Conservation (phyloP, 2,888 invertebrate species). For the Troides helena region DNA sequence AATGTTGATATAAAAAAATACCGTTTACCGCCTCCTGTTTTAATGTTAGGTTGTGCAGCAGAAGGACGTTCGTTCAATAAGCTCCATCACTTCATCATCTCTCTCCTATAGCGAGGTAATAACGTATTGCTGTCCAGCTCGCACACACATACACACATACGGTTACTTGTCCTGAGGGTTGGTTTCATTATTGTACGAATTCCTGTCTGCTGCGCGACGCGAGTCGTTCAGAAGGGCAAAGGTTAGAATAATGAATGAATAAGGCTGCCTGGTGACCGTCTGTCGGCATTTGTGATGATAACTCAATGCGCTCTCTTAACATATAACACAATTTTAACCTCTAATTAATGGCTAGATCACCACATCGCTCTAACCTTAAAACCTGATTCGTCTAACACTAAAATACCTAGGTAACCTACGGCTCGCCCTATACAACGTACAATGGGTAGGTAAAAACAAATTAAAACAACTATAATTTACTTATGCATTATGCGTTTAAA, state of each 20-base stretch:
- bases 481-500: slow-evolving; percentile 77
- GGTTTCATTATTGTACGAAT: too few species aligned
- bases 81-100: too few species aligned
- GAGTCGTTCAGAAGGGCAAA: not conserved
- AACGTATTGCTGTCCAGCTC: too few species aligned
- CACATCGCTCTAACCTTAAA: slow-evolving; percentile 44
- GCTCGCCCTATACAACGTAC: slow-evolving; percentile 47
- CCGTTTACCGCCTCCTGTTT: too few species aligned
- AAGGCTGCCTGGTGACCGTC: slow-evolving; percentile 7
- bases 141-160: too few species aligned
- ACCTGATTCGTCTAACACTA: slow-evolving; percentile 58
- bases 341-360: slow-evolving; percentile 61
- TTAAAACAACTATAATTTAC: slow-evolving; percentile 79
- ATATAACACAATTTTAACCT: slow-evolving; percentile 57
- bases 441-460: slow-evolving; percentile 59
- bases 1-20: too few species aligned
- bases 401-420: slow-evolving; percentile 52
- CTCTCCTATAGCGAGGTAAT: too few species aligned
- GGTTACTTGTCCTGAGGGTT: too few species aligned
- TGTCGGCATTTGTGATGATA: slow-evolving; percentile 31
- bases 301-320: slow-evolving; percentile 47
- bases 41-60: too few species aligned
- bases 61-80: too few species aligned
- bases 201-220: too few species aligned
- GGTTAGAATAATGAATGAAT: not conserved